Base-by-base conservation (phyloP, 2,113 vertebrate species). In the Rhabdornis inornatus region DNA sequence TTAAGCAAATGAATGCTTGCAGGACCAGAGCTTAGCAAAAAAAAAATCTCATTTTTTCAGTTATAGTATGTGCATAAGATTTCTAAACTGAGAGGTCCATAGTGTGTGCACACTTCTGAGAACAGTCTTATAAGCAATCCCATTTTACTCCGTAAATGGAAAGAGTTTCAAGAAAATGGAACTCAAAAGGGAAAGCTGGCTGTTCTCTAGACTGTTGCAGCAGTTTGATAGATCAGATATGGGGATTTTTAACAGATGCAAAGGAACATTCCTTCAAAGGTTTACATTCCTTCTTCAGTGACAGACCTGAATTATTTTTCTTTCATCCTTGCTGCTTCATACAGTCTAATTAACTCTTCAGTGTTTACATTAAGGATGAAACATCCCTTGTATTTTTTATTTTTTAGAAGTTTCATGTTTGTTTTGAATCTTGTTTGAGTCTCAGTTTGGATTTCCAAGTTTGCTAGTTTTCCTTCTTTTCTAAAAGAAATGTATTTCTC, bases 321-420 rank as follows among this genome's bases (percentile, higher is more conserved):
- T 96, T 92, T 97, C 85, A 82, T 87, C 89, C 55, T 37, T 86
- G 95, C 95, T 95, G 72, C 90, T 95, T 96, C 77, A 27, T 93
- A 76, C 55, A 60, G 83, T 89, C 90, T 96, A 90, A 96, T 93
- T 95, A 88, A 95, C 57, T 94, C 80, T 90, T 96, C 78, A 86
- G 87, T 98, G 98, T 98, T 98, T 98, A 98, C 98, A 97, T 94
- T 92, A 95, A 95, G 91, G 96, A 96, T 96, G 82, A 96, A 94
- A n/a, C 70, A 90, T 95, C 90, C 59, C 57, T 80, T 60, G 31
- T 33, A 31, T 50, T 81, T 87, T 96, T 92, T 92, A 49, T 63
- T 69, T 76, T 55, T 74, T 70, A 53, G 57, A 65, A 90, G 10
- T 92, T 87, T 63, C 31, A 77, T 22, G 2, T 55, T 63, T 79